Percentiles rank a stretch among this genome's conserved stretches.
Evolutionary conservation across 2,797 vertebrate species (phyloP).

Genomic region (Danio albolineatus): DNA sequence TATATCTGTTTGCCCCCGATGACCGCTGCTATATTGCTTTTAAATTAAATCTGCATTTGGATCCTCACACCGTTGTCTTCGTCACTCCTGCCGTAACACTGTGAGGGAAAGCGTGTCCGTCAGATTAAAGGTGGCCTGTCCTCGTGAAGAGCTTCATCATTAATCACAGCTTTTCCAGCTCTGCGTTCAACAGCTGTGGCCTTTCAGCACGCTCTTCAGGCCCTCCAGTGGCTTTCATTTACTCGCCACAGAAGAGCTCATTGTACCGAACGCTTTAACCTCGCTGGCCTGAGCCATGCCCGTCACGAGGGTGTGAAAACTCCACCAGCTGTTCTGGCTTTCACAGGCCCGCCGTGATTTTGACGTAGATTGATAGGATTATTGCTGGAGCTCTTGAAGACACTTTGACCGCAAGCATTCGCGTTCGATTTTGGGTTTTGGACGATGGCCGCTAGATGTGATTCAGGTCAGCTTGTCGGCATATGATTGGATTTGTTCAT

Average conservation of each 20-base stretch:
- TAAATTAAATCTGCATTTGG: no score
- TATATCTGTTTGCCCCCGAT: no score
- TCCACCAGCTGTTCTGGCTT: constrained; percentile 44
- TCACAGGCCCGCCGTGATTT: constrained; percentile 31
- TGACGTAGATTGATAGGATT: constrained; percentile 51
- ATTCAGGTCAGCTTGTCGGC: constrained; percentile 69
- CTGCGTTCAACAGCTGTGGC: constrained; percentile 46
- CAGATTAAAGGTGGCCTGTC: constrained; percentile 46
- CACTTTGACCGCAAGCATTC: constrained; percentile 51
- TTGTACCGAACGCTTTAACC: constrained; percentile 33
- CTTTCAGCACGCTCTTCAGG: constrained; percentile 39
- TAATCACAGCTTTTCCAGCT: constrained; percentile 42
- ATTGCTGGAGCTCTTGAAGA: constrained; percentile 38
- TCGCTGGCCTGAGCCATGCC: constrained; percentile 22
- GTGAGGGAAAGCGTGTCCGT: background rate
- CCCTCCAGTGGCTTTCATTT: constrained; percentile 48
- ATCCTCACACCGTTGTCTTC: no score
- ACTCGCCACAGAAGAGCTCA: constrained; percentile 44
- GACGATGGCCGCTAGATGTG: constrained; percentile 63
- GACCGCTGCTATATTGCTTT: no score
- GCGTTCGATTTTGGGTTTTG: constrained; percentile 17
- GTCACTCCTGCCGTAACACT: no score
- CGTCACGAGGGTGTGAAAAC: constrained; percentile 33
- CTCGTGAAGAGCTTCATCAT: constrained; percentile 30
- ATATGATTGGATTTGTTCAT: constrained; percentile 58